These are phyloP conservation scores for Clarias magur DNA, from an alignment of 2,113 vertebrate genomes.

Conservation along the genomic window DNA sequence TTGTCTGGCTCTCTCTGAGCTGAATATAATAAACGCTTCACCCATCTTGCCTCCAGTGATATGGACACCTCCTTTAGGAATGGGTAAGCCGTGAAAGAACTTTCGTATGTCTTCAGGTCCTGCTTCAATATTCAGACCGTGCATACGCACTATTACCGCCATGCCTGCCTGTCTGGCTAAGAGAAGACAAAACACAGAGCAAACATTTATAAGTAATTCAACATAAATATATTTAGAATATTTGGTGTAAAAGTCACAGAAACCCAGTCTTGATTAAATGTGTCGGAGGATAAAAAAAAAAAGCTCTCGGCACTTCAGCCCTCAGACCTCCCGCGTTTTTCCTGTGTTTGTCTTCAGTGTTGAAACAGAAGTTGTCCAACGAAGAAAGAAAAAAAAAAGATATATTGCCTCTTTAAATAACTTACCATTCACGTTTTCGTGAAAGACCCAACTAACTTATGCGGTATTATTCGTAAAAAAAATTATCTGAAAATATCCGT, in stretches of 20 bases:
- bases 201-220: not conserved
- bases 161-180: slow-evolving; percentile 57
- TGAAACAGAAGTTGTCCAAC: not conserved
- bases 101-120: slow-evolving; percentile 85
- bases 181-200: slow-evolving; percentile 18
- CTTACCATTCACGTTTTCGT: slow-evolving; percentile 34
- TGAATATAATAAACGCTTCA: slow-evolving; percentile 95
- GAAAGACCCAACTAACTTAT: not conserved
- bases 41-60: slow-evolving; percentile 86
- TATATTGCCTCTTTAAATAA: not conserved
- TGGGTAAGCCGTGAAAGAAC: slow-evolving; percentile 86
- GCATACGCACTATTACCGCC: slow-evolving; percentile 86
- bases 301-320: not conserved
- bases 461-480: not conserved
- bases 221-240: not conserved
- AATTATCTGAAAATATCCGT: not conserved
- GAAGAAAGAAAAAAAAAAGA: not conserved
- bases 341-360: not conserved
- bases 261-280: not conserved
- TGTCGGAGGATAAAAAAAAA: not conserved
- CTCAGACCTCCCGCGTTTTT: not conserved
- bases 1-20: slow-evolving; percentile 82
- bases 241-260: not conserved
- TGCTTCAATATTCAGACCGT: slow-evolving; percentile 87
- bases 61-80: slow-evolving; percentile 90